phyloP scores from a whole-genome alignment of 2,113 vertebrate species.

The Hylia prasina region DNA sequence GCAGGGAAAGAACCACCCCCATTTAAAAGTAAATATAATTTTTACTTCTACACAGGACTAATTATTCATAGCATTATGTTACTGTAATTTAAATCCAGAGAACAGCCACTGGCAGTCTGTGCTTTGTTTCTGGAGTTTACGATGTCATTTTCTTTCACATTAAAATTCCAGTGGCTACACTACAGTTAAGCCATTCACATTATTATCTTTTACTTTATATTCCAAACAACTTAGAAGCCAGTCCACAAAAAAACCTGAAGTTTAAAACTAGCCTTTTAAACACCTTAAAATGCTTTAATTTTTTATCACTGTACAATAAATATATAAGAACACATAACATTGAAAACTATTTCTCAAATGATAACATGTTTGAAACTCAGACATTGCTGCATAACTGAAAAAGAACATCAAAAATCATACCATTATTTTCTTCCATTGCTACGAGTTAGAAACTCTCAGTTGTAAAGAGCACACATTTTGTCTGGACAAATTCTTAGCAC shows the following conservation, averaged over 20 bases:
- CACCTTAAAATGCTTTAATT: accelerated
- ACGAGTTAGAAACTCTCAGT: neutral
- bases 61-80: neutral
- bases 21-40: neutral
- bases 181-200: neutral
- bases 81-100: neutral
- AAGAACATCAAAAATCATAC: neutral
- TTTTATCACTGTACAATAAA: neutral
- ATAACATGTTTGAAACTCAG: neutral
- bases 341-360: neutral
- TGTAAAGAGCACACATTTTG: neutral
- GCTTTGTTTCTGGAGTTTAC: neutral
- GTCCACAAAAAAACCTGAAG: accelerated
- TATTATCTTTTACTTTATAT: neutral
- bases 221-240: neutral
- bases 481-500: neutral
- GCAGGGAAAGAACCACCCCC: neutral
- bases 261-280: neutral
- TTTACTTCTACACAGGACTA: neutral
- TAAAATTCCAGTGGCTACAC: neutral
- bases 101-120: neutral
- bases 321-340: neutral
- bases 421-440: neutral
- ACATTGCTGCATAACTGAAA: neutral
- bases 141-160: neutral